Base-by-base conservation (phyloP, 2,888 invertebrate genomes). In the Torymus texanus region DNA sequence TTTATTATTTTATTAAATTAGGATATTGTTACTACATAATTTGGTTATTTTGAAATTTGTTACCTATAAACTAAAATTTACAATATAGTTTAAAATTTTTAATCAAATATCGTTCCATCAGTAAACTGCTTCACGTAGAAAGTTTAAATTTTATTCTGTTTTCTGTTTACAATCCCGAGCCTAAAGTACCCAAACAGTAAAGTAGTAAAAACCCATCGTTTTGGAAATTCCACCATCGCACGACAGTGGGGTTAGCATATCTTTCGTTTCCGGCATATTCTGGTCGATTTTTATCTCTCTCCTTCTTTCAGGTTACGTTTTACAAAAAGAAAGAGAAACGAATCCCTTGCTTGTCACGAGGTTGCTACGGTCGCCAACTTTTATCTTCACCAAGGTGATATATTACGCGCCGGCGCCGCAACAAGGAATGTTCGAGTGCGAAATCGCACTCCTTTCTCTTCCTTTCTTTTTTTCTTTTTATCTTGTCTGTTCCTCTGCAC, bases 341-440 rank as follows among this genome's bases (percentile, higher is more conserved):
- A 59, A 75, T 58, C 58, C 58, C 18, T 16, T 21, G 16, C 14
- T 65, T 65, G 65, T 61, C 74, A 41, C 65, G 74, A 14, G 74
- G 41, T 18, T 18, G 59, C 66, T 66, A 56, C 21, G 18, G 75
- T 67, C 67, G 75, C 61, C 67, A 75, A 66, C 24, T 67, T 75
- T 75, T 75, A 75, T 67, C 75, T 67, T 59, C 65, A 50, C 41
- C 58, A 29, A 16, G 73, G 53, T 58, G 59, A 77, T 71, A 58
- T 63, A 72, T 65, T 14, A 21, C 56, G 58, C 14, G 63, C 41
- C 41, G 50, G 51, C 62, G 62, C 12, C 71, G 41, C 65, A 63
- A 71, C 58, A 18, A n/a, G 66, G 63, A 55, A 58, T 66, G 50
- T n/a, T 55, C 58, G 51, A 51, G 71, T 71, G 61, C 59, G 21